phyloP scores from a whole-genome alignment of 2,113 vertebrate species.

The Peromyscus polionotus region DNA sequence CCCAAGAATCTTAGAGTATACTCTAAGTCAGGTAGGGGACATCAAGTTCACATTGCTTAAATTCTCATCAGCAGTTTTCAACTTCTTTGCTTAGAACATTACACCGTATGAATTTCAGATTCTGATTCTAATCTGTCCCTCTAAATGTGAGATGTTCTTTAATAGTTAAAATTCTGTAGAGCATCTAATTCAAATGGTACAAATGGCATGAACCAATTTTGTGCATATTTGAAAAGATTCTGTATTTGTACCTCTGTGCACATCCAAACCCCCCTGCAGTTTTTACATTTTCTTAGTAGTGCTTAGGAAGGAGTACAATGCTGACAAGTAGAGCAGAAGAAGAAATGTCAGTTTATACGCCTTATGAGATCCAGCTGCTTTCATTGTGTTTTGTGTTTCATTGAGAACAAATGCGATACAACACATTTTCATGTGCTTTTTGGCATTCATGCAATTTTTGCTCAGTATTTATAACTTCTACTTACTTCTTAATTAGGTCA shows the following conservation, averaged over 20 bases:
- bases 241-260: background rate
- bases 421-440: background rate
- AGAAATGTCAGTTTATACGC: background rate
- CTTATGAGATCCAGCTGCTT: background rate
- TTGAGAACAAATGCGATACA: constrained; percentile 4
- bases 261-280: background rate
- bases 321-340: background rate
- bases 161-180: background rate
- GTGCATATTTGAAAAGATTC: background rate
- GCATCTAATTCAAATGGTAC: background rate
- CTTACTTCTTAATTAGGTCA: background rate
- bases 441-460: background rate
- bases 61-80: constrained; percentile 11
- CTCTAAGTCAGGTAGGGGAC: background rate
- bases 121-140: constrained; percentile 9
- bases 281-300: constrained; percentile 32
- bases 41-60: constrained; percentile 37
- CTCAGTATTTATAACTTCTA: constrained; percentile 22
- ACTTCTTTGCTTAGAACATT: background rate
- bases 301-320: background rate
- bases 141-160: background rate
- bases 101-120: background rate
- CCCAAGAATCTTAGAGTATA: background rate
- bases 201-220: background rate
- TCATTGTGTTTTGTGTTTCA: background rate